A percentile compares a stretch with the other conserved stretches of the same genome.
Evolutionary conservation across 2,888 invertebrate species (phyloP).

Genomic region (Sarcophaga carnaria): DNA sequence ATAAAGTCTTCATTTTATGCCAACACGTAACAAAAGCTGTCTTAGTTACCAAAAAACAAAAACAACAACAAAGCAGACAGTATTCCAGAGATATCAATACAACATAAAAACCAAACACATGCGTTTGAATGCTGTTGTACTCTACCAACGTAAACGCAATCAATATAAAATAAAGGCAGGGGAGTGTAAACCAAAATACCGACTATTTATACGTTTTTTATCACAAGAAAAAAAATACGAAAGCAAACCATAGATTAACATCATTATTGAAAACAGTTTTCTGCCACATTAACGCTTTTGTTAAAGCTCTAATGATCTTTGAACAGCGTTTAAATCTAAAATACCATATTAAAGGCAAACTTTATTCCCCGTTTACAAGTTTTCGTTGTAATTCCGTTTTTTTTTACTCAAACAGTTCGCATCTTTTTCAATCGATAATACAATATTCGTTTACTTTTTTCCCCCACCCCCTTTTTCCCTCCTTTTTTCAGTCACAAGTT

Average conservation of each 20-base stretch:
- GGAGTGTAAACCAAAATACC: slow-evolving; percentile 29
- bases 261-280: slow-evolving; percentile 66
- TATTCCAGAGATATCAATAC: slow-evolving; percentile 8
- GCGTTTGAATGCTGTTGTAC: background rate
- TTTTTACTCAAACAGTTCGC: background rate
- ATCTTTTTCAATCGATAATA: slow-evolving; percentile 30
- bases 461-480: no score
- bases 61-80: background rate
- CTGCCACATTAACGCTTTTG: slow-evolving; percentile 68
- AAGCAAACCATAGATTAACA: slow-evolving; percentile 55
- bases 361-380: slow-evolving; percentile 12
- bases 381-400: background rate
- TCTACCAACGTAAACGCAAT: background rate
- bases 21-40: slow-evolving; percentile 36
- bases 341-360: background rate
- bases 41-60: background rate
- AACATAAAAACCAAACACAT: slow-evolving; percentile 13
- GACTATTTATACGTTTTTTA: slow-evolving; percentile 21
- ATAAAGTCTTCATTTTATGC: slow-evolving; percentile 53
- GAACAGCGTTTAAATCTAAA: background rate
- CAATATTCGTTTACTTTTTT: background rate
- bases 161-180: background rate
- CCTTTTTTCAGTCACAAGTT: slow-evolving; percentile 18
- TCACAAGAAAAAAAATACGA: background rate
- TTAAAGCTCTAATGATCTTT: slow-evolving; percentile 46